Base-by-base conservation (phyloP, 2,888 invertebrate species). In the Troglohyphantes excavatus region DNA sequence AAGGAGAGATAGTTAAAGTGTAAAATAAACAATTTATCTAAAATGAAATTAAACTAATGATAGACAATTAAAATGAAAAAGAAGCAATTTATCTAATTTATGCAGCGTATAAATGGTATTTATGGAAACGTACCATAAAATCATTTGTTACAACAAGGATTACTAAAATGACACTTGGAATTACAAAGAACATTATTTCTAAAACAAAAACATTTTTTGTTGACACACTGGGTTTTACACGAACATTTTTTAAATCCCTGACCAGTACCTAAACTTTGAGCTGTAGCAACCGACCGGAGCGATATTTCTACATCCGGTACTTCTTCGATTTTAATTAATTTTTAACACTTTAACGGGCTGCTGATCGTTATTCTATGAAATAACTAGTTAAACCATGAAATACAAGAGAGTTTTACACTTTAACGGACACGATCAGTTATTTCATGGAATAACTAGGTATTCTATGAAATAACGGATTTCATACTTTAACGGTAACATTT, bases 401-500 rank as follows among this genome's bases (percentile, higher is more conserved):
- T 78, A 78, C 85, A 78, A 86, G 78, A 78, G 85, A 86, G 68
- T 86, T 76, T 86, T 86, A 86, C 78, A 78, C 86, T 86, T 86
- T 86, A 86, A 86, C 78, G 76, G 86, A 86, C 86, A 78, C 78
- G 86, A 78, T 86, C 78, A 78, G 78, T 86, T 86, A 86, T 78
- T 78, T 61, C 86, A 86, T 86, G 86, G 46, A 78, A 86, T 78
- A 78, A 78, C 78, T 86, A 78, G 70, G 86, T 86, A 86, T 86
- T 86, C 86, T 86, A 86, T 86, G 21, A 86, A 86, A 86, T 86
- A 86, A 86, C 85, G 84, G 84, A 84, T 84, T 84, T 75, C 84
- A 84, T 84, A 84, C 84, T 84, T 75, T 84, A 84, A 84, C 75
- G 73, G 73, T 73, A 83, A 83, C 83, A 83, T 82, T 43, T 79